phyloP scores from a whole-genome alignment of 2,888 invertebrate species.

The Reticulitermes lucifugus region DNA sequence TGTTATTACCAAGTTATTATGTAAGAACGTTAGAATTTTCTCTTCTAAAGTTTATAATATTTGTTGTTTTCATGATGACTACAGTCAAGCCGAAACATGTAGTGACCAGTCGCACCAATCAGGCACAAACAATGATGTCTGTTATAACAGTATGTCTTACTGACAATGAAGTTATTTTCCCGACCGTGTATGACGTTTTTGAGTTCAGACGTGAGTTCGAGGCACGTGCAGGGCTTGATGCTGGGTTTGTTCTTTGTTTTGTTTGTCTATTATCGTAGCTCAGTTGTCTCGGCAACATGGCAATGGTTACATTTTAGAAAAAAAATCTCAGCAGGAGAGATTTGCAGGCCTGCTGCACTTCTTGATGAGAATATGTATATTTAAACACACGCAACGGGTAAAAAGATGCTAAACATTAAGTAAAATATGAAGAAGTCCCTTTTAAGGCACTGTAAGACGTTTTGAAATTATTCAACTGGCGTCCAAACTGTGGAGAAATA shows the following conservation, averaged over 20 bases:
- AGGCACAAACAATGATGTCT: no score
- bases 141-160: no score
- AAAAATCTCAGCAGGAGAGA: conserved; percentile 43
- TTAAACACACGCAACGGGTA: not conserved
- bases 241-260: conserved; percentile 20
- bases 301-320: not conserved
- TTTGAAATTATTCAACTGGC: not conserved
- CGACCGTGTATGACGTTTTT: no score
- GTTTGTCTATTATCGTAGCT: not conserved
- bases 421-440: not conserved
- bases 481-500: no score
- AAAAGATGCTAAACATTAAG: not conserved
- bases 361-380: conserved; percentile 23
- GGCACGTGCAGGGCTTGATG: conserved; percentile 40
- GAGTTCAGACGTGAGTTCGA: conserved; percentile 11
- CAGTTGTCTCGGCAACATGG: not conserved
- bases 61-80: no score
- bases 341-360: conserved; percentile 32
- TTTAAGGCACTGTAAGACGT: not conserved
- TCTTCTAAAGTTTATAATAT: no score
- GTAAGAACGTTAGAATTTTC: no score
- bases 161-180: no score
- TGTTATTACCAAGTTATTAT: no score
- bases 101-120: no score
- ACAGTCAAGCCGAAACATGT: no score